phyloP scores from a whole-genome alignment of 2,113 vertebrate species.

The Circaetus cinerascens region DNA sequence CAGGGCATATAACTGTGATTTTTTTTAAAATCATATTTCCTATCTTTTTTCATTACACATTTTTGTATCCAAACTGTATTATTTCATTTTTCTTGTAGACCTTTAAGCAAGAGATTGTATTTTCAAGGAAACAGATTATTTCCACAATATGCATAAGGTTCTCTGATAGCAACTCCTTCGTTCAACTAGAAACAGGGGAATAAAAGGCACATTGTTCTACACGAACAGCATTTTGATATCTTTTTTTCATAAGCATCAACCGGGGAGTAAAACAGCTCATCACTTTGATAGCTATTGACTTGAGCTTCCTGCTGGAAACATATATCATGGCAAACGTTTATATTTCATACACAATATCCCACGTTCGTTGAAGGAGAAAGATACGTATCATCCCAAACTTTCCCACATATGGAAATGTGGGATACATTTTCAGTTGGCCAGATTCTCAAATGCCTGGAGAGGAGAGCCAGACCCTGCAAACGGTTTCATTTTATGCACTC shows the following conservation, averaged over 20 bases:
- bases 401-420: constrained; percentile 7
- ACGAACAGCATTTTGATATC: background rate
- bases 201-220: constrained; percentile 12
- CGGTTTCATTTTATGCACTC: background rate
- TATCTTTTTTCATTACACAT: background rate
- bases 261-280: constrained; percentile 9
- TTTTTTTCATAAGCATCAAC: background rate
- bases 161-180: background rate
- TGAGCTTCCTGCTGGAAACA: constrained; percentile 30
- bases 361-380: background rate
- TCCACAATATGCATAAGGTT: background rate
- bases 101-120: background rate
- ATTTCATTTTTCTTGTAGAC: background rate
- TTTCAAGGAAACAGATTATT: background rate
- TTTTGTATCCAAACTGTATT: background rate
- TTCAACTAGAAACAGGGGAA: background rate
- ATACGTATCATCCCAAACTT: background rate
- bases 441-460: background rate
- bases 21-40: background rate
- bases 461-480: background rate
- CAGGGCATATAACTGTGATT: background rate
- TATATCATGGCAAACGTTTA: background rate
- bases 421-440: background rate
- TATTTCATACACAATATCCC: background rate
- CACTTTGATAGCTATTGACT: constrained; percentile 23